These are phyloP conservation scores for Hippocampus abdominalis DNA, from an alignment of 2,113 vertebrate genomes.

Conservation along the genomic window DNA sequence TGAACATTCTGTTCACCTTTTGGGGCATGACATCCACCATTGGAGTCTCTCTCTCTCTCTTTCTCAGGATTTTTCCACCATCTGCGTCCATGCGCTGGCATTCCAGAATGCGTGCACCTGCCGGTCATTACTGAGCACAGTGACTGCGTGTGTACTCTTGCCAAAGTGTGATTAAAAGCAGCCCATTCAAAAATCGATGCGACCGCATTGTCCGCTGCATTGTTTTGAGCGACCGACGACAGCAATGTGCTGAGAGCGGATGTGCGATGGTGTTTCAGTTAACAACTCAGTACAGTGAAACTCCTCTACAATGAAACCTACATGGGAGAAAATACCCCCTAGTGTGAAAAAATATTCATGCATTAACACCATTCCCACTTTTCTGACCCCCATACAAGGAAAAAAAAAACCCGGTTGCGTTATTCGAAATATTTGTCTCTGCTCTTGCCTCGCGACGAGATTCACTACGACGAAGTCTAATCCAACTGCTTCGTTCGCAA, in stretches of 20 bases:
- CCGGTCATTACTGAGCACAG: conserved; percentile 3
- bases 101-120: conserved; percentile 18
- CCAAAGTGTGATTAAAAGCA: conserved; percentile 39
- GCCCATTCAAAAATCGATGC: conserved; percentile 51
- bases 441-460: too few relatives aligned
- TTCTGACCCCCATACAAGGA: too few relatives aligned
- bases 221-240: conserved; percentile 51
- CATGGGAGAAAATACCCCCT: too few relatives aligned
- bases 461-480: too few relatives aligned
- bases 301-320: too few relatives aligned
- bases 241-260: conserved; percentile 44
- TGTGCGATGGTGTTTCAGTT: conserved; percentile 44
- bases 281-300: conserved; percentile 22
- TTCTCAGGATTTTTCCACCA: conserved; percentile 24
- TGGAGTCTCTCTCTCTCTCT: conserved; percentile 25
- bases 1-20: conserved; percentile 47
- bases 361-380: too few relatives aligned
- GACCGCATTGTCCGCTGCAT: conserved; percentile 40
- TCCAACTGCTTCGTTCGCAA: too few relatives aligned
- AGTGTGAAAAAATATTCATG: too few relatives aligned
- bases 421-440: too few relatives aligned
- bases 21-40: conserved; percentile 28
- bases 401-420: too few relatives aligned
- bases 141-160: neutral
- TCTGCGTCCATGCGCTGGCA: conserved; percentile 22